phyloP scores from a whole-genome alignment of 2,797 vertebrate species.

The Squalus acanthias region DNA sequence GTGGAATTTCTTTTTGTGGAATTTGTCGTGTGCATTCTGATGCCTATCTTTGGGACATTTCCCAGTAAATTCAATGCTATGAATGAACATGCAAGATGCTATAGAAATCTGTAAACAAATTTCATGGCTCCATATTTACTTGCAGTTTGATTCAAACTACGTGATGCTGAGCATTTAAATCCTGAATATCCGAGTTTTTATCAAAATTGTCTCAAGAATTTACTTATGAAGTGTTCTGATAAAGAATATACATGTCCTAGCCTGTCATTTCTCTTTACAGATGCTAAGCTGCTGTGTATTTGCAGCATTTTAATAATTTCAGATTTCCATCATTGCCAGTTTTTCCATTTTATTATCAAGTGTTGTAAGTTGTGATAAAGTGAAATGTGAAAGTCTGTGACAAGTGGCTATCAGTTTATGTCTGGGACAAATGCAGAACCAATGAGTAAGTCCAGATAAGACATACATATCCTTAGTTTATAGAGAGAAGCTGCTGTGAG shows the following conservation, averaged over 20 bases:
- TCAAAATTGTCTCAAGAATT: too few relatives aligned
- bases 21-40: neutral
- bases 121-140: neutral
- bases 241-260: too few relatives aligned
- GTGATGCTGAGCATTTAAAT: too few relatives aligned
- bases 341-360: neutral
- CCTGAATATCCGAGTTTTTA: too few relatives aligned
- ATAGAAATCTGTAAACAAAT: neutral
- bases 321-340: neutral
- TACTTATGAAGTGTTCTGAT: too few relatives aligned
- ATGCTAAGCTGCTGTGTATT: too few relatives aligned
- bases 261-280: too few relatives aligned
- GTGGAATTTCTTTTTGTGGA: neutral
- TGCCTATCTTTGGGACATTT: neutral
- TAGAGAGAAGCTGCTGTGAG: neutral
- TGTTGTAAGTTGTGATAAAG: neutral
- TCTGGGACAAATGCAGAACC: too few relatives aligned
- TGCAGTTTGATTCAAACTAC: neutral
- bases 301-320: too few relatives aligned
- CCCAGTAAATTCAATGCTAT: neutral
- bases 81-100: neutral
- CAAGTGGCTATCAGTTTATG: neutral
- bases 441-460: neutral
- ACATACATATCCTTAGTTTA: neutral
- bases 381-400: neutral